Conservation (phyloP, 2,797 vertebrate species). For the Poeciliopsis infans region DNA sequence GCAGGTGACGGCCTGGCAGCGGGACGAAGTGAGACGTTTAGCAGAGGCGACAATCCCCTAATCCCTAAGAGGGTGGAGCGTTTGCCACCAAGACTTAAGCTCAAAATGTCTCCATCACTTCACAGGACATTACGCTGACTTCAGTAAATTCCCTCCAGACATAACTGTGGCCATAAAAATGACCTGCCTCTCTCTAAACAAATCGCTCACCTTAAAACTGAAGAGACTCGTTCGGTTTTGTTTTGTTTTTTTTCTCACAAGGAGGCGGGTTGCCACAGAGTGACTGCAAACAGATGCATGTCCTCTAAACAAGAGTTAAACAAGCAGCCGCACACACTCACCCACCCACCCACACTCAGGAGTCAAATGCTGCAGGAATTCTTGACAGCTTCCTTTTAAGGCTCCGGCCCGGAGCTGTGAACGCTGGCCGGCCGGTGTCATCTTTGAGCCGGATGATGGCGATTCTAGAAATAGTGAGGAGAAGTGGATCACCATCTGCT, state of each 20-base stretch:
- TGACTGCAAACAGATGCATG: constrained; percentile 19
- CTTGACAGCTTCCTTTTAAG: constrained; percentile 52
- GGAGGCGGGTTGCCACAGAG: background rate
- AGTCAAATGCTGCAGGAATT: constrained; percentile 38
- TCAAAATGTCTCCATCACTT: constrained; percentile 23
- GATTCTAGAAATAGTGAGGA: constrained; percentile 30
- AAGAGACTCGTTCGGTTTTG: background rate
- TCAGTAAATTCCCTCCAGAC: background rate
- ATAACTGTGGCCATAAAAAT: background rate
- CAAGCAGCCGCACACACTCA: constrained; percentile 9
- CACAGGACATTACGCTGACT: background rate
- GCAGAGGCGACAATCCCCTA: constrained; percentile 36
- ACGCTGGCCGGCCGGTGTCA: constrained; percentile 7
- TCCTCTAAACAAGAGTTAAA: constrained; percentile 8
- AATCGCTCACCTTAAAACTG: background rate
- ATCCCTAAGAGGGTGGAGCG: constrained; percentile 30
- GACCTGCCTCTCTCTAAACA: background rate
- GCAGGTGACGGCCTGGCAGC: constrained; percentile 29
- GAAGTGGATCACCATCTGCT: background rate
- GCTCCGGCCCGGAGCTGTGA: constrained; percentile 30
- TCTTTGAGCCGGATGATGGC: constrained; percentile 25
- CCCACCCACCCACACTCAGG: background rate
- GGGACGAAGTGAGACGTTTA: constrained; percentile 18
- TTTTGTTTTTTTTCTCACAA: background rate
- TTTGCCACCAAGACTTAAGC: constrained; percentile 28